Conservation (phyloP, 2,113 vertebrate genomes). For the Galeopterus variegatus region DNA sequence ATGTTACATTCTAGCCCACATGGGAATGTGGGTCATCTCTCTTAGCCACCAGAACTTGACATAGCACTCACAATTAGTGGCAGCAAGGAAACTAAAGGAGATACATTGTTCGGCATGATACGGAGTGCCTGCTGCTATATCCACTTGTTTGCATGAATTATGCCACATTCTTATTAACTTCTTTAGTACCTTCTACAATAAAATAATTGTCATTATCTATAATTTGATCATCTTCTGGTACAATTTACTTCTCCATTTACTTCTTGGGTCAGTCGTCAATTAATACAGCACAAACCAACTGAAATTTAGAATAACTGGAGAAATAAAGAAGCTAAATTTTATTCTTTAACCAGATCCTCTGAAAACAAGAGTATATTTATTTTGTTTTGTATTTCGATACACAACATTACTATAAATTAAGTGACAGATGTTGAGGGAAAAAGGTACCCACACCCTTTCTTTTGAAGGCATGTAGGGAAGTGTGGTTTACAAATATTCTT, state of each 20-base stretch:
- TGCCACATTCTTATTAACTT: neutral
- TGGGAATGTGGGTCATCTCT: constrained; percentile 12
- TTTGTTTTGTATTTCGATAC: neutral
- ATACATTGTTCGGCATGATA: neutral
- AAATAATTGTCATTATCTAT: neutral
- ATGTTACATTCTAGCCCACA: neutral
- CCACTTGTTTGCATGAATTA: neutral
- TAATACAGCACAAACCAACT: neutral
- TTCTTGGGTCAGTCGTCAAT: neutral
- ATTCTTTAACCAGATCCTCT: neutral
- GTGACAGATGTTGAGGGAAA: neutral
- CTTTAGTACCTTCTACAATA: neutral
- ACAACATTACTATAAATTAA: neutral
- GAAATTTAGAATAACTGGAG: neutral
- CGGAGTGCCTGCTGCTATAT: neutral
- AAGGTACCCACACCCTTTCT: neutral
- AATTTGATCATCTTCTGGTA: neutral
- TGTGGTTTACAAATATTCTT: neutral
- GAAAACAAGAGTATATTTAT: neutral
- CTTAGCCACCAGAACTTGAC: constrained; percentile 17
- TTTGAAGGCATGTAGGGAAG: neutral
- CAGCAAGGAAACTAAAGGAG: constrained; percentile 17
- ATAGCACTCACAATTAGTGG: constrained; percentile 29
- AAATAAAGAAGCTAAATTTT: neutral
- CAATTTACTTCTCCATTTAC: neutral